A percentile compares a stretch with the other conserved stretches of the same genome.
These are phyloP conservation scores for Teleogryllus occipitalis DNA, from an alignment of 1,140 invertebrate genomes.

Conservation along the genomic window DNA sequence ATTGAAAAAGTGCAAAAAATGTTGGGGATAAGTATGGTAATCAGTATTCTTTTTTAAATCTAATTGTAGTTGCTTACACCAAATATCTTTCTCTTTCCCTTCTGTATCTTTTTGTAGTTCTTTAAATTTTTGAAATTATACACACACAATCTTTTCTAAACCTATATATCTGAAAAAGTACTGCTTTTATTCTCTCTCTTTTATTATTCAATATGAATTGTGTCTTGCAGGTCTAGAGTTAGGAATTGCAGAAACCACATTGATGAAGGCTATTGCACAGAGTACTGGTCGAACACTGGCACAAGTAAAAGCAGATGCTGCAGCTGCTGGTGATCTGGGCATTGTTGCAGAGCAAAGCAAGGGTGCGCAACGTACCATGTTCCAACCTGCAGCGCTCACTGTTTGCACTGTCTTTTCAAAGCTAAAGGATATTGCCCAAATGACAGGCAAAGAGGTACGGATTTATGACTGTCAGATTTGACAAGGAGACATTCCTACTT, in stretches of 20 bases:
- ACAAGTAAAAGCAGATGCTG: constrained; percentile 78
- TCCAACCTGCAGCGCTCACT: constrained; percentile 57
- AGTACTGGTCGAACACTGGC: constrained; percentile 78
- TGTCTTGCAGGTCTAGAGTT: constrained; percentile 56
- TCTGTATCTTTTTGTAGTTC: background rate
- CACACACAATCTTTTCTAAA: background rate
- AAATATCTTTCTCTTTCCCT: too few relatives aligned
- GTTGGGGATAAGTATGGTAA: too few relatives aligned
- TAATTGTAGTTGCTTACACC: too few relatives aligned
- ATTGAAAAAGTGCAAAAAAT: too few relatives aligned
- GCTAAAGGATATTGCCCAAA: constrained; percentile 81
- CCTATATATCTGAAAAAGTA: background rate
- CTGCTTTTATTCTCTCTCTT: background rate
- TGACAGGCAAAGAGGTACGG: constrained; percentile 68
- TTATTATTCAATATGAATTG: background rate
- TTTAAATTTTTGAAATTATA: background rate
- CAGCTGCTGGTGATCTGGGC: constrained; percentile 79
- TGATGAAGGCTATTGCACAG: constrained; percentile 92
- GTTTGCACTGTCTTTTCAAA: constrained; percentile 70
- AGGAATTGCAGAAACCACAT: constrained; percentile 86
- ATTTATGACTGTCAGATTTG: background rate
- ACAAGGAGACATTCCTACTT: background rate
- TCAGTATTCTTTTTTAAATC: too few relatives aligned
- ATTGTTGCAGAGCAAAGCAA: constrained; percentile 86
- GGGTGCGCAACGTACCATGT: constrained; percentile 84